phyloP scores from a whole-genome alignment of 1,140 invertebrate species.

The Diorhabda carinulata region DNA sequence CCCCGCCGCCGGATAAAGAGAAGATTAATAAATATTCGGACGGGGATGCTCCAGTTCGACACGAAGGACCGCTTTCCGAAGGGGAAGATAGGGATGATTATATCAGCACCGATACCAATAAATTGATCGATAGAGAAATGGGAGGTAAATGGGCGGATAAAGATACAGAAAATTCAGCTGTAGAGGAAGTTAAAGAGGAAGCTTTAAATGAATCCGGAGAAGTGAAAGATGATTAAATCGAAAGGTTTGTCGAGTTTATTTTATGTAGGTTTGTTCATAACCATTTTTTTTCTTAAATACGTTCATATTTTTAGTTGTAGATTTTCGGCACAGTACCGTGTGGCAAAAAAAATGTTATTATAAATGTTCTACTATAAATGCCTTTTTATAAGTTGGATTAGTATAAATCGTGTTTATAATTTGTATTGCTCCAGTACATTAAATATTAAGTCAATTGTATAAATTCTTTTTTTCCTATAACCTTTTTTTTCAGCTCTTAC shows the following conservation, averaged over 20 bases:
- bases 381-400: too few relatives aligned
- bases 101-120: slow-evolving; percentile 27
- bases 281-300: background rate
- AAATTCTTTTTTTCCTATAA: background rate
- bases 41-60: slow-evolving; percentile 50
- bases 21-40: slow-evolving; percentile 60
- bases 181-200: slow-evolving; percentile 28
- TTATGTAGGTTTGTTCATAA: background rate
- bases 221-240: background rate
- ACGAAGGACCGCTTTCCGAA: slow-evolving; percentile 65
- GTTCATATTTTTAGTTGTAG: too few relatives aligned
- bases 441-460: background rate
- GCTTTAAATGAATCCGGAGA: background rate
- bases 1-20: slow-evolving; percentile 53
- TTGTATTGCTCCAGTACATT: background rate
- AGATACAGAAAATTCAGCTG: slow-evolving; percentile 41
- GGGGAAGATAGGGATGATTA: slow-evolving; percentile 67
- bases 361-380: too few relatives aligned
- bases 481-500: too few relatives aligned
- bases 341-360: too few relatives aligned
- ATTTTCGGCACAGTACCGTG: too few relatives aligned
- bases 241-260: too few relatives aligned
- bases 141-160: slow-evolving; percentile 61
- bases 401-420: background rate
- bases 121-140: slow-evolving; percentile 53